Evolutionary conservation across 2,113 vertebrate genomes (phyloP).

Genomic region (Willisornis vidua): DNA sequence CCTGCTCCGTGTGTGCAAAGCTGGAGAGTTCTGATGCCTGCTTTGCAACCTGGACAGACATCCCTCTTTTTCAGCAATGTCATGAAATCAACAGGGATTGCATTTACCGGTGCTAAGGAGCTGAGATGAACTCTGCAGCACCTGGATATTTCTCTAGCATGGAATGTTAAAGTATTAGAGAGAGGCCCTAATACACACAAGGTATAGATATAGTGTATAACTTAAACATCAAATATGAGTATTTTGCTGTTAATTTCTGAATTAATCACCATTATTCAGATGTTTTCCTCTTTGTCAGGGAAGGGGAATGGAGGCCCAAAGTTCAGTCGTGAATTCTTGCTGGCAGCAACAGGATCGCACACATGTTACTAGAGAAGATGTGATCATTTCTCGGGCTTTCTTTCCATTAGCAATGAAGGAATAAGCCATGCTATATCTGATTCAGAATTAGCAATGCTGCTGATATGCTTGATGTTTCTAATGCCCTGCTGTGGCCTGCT

Average conservation of each 20-base stretch:
- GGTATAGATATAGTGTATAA: background rate
- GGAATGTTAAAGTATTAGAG: background rate
- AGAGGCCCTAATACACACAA: background rate
- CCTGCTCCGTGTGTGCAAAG: rapidly evolving
- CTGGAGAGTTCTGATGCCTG: background rate
- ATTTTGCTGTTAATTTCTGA: background rate
- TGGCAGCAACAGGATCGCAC: background rate
- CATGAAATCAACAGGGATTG: background rate
- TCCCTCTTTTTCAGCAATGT: background rate
- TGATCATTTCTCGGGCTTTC: background rate
- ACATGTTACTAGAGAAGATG: background rate
- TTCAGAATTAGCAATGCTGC: background rate
- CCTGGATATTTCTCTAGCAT: background rate
- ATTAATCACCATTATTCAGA: background rate
- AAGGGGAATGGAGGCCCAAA: background rate
- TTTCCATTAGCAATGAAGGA: background rate
- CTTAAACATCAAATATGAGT: background rate
- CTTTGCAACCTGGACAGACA: background rate
- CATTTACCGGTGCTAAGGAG: background rate
- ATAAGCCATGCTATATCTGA: background rate
- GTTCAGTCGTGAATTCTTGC: rapidly evolving
- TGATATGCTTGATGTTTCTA: constrained; percentile 1
- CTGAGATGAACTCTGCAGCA: background rate
- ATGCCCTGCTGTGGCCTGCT: background rate
- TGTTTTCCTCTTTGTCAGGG: background rate